A percentile compares a stretch with the other conserved stretches of the same genome.
phyloP scores from a whole-genome alignment of 1,140 invertebrate genomes.

The Brachionus rotundiformis region DNA sequence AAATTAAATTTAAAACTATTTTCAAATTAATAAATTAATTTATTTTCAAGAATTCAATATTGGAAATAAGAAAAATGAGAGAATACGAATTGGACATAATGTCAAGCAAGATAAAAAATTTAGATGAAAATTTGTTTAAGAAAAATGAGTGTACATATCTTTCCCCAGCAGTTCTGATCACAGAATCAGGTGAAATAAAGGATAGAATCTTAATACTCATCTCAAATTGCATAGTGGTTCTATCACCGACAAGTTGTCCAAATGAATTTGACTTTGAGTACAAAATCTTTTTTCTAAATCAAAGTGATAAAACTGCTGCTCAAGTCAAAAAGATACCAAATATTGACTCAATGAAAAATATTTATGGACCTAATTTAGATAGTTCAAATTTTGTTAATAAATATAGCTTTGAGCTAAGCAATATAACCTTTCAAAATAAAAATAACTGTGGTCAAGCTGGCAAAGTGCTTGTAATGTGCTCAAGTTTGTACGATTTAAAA shows the following conservation, averaged over 20 bases:
- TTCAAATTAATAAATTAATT: neutral
- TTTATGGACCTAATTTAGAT: neutral
- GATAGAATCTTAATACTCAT: constrained; percentile 91
- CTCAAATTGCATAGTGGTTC: constrained; percentile 79
- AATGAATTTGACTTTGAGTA: constrained; percentile 31
- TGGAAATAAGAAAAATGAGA: constrained; percentile 83
- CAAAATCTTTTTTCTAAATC: neutral
- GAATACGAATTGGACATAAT: constrained; percentile 66
- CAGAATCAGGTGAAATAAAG: constrained; percentile 70
- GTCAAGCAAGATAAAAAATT: constrained; percentile 33
- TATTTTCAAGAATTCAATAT: constrained; percentile 71
- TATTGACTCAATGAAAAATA: neutral
- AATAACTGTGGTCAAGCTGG: neutral
- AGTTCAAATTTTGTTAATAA: constrained; percentile 30
- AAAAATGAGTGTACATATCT: constrained; percentile 66
- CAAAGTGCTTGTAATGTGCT: constrained; percentile 33
- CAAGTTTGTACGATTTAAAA: constrained; percentile 39
- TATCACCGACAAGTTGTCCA: constrained; percentile 66
- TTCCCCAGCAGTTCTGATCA: constrained; percentile 78
- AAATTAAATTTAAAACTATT: too few relatives aligned
- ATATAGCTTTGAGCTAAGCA: constrained; percentile 20
- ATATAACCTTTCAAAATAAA: neutral
- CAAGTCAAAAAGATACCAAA: neutral
- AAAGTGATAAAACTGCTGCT: neutral
- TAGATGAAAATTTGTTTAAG: constrained; percentile 58